These are phyloP conservation scores for Phoenoteleia sp. DNA, from an alignment of 2,888 invertebrate genomes.

Conservation along the genomic window DNA sequence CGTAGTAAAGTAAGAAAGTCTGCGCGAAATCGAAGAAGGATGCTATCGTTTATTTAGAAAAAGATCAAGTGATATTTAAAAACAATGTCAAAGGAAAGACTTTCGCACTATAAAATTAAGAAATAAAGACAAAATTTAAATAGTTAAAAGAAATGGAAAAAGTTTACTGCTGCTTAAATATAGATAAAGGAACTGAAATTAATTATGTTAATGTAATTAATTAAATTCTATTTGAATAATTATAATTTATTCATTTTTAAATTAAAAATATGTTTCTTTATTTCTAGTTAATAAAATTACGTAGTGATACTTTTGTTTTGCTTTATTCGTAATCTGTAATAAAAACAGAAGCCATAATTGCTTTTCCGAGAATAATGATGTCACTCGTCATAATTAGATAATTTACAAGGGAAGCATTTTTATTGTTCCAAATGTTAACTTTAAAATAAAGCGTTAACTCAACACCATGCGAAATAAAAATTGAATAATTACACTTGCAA, in stretches of 20 bases:
- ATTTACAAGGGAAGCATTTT: conserved; percentile 59
- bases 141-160: too few species aligned
- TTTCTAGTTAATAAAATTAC: too few species aligned
- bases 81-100: conserved; percentile 59
- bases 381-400: conserved; percentile 58
- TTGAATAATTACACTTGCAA: conserved; percentile 46
- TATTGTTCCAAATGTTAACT: conserved; percentile 58
- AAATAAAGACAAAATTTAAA: too few species aligned
- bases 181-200: too few species aligned
- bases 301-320: background rate
- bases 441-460: conserved; percentile 48
- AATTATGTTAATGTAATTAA: too few species aligned
- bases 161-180: too few species aligned
- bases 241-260: too few species aligned
- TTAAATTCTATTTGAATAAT: too few species aligned
- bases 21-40: conserved; percentile 10
- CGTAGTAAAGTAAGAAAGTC: conserved; percentile 69
- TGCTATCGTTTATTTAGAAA: conserved; percentile 38
- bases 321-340: background rate
- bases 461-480: conserved; percentile 52
- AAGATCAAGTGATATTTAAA: conserved; percentile 23
- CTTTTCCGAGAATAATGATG: conserved; percentile 61
- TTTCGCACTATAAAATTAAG: conserved; percentile 56
- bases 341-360: conserved; percentile 17
- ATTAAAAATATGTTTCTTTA: too few species aligned